These are phyloP conservation scores for Monomorium pharaonis DNA, from an alignment of 1,140 invertebrate species.

Conservation along the genomic window DNA sequence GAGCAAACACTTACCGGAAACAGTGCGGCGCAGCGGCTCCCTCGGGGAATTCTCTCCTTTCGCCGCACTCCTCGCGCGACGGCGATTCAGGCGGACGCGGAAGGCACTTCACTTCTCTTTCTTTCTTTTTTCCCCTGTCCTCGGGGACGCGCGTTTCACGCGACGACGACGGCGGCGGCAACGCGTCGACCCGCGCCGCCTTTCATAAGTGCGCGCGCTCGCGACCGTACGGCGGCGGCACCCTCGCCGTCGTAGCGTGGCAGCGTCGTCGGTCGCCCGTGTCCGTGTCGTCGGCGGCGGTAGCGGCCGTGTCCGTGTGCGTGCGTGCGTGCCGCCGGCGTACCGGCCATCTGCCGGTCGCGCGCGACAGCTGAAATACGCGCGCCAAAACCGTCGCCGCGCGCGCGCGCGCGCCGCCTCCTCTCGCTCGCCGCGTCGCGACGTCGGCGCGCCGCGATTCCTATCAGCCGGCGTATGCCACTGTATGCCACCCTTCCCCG, in stretches of 20 bases:
- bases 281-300: neutral
- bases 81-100: neutral
- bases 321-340: constrained; percentile 37
- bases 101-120: too few relatives aligned
- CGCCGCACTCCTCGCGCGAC: too few relatives aligned
- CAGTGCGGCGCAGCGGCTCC: neutral
- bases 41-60: neutral
- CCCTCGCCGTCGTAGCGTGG: neutral
- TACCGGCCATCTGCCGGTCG: constrained; percentile 81
- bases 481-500: neutral
- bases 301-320: constrained; percentile 74
- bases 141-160: neutral
- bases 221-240: constrained; percentile 10
- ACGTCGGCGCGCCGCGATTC: neutral
- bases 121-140: too few relatives aligned
- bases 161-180: neutral
- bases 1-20: neutral
- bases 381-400: constrained; percentile 75
- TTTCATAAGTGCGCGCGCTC: constrained; percentile 21
- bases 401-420: constrained; percentile 27
- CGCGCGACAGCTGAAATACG: constrained; percentile 66
- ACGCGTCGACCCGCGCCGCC: constrained; percentile 10
- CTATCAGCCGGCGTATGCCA: too few relatives aligned
- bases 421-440: constrained; percentile 52
- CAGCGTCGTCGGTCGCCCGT: neutral